A percentile compares a stretch with the other conserved stretches of the same genome.
Conservation (phyloP, 2,113 vertebrate genomes). For the Semnornis frantzii region DNA sequence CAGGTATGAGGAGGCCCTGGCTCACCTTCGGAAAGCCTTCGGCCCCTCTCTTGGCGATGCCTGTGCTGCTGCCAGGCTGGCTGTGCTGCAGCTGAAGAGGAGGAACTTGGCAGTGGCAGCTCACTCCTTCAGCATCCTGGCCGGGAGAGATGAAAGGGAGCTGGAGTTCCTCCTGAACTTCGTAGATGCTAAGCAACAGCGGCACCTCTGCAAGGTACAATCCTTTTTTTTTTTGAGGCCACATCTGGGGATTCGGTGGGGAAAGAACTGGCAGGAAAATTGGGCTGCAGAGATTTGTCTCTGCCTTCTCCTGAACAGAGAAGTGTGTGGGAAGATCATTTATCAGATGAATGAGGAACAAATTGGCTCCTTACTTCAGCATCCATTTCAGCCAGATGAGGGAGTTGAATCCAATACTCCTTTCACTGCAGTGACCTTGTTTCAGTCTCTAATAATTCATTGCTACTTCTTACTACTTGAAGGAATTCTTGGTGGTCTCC, state of each 20-base stretch:
- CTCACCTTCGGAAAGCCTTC: conserved; percentile 79
- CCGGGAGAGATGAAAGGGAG: conserved; percentile 75
- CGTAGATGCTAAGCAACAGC: conserved; percentile 74
- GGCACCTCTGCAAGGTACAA: conserved; percentile 82
- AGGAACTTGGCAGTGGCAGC: conserved; percentile 72
- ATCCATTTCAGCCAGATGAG: neutral
- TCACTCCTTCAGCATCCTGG: conserved; percentile 78
- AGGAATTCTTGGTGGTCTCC: neutral
- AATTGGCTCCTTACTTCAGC: neutral
- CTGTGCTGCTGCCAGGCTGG: conserved; percentile 78
- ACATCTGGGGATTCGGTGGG: neutral
- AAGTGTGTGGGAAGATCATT: neutral
- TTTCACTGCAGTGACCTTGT: neutral
- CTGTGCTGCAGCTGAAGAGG: conserved; percentile 83
- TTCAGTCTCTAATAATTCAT: neutral
- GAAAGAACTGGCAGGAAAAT: neutral
- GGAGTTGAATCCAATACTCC: neutral
- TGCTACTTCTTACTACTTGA: neutral
- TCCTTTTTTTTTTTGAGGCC: no score
- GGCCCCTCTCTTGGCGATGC: conserved; percentile 73
- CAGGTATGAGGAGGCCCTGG: conserved; percentile 72
- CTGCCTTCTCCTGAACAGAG: neutral
- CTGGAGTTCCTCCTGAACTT: conserved; percentile 82
- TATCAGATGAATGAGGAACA: neutral
- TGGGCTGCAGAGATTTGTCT: neutral